Percentiles rank a stretch among this genome's conserved stretches.
Conservation (phyloP, 2,113 vertebrate genomes). For the Salminus brasiliensis region DNA sequence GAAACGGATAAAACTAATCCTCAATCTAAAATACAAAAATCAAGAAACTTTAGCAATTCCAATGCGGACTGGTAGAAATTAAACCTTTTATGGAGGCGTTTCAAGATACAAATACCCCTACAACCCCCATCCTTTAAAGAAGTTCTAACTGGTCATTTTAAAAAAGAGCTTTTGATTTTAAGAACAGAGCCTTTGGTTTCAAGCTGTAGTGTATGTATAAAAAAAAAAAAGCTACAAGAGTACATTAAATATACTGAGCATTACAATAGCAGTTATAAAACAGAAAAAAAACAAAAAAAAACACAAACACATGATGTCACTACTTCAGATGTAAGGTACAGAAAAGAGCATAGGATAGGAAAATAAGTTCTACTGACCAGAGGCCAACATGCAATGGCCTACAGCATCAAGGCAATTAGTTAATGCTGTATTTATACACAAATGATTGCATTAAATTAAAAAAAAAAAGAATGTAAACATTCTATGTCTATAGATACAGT, state of each 20-base stretch:
- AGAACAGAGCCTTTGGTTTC: constrained; percentile 71
- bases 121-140: not conserved
- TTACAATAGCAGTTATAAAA: constrained; percentile 42
- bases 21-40: not conserved
- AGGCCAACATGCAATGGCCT: constrained; percentile 50
- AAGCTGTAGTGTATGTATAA: constrained; percentile 75
- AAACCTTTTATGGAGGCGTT: not conserved
- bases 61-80: not conserved
- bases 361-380: constrained; percentile 12
- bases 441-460: constrained; percentile 72
- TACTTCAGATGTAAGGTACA: constrained; percentile 34
- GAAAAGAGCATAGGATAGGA: constrained; percentile 14
- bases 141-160: not conserved
- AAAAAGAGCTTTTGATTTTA: not conserved
- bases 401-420: constrained; percentile 51
- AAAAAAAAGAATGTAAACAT: constrained; percentile 54
- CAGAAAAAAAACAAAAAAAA: constrained; percentile 20
- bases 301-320: constrained; percentile 15
- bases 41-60: not conserved
- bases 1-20: not conserved
- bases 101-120: not conserved
- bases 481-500: constrained; percentile 60
- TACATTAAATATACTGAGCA: constrained; percentile 60
- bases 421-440: constrained; percentile 67
- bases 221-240: constrained; percentile 62